A percentile compares a stretch with the other conserved stretches of the same genome.
Conservation (phyloP, 2,797 vertebrate genomes). For the Gymnoscopelus braueri region DNA sequence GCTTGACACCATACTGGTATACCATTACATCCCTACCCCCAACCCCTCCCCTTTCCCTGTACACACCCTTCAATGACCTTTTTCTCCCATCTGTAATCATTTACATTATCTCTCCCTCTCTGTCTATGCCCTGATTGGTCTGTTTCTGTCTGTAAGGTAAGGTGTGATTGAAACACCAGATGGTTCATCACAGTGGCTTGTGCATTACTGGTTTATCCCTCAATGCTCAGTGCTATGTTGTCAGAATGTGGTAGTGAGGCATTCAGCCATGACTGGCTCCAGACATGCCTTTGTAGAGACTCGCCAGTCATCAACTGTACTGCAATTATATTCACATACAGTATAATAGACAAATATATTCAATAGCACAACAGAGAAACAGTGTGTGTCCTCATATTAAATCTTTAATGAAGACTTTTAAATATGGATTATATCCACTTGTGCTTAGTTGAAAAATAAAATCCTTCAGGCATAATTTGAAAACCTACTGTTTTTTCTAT, state of each 20-base stretch:
- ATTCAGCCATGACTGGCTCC: constrained; percentile 20
- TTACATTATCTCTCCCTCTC: background rate
- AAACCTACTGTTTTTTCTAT: too few species aligned
- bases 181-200: constrained; percentile 11
- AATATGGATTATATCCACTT: too few species aligned
- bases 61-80: constrained; percentile 3
- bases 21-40: background rate
- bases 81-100: background rate
- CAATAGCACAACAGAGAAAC: too few species aligned
- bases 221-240: background rate
- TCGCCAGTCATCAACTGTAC: constrained; percentile 9
- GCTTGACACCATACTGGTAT: too few species aligned
- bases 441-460: too few species aligned
- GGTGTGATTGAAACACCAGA: constrained; percentile 6
- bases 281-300: constrained; percentile 13
- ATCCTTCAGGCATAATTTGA: too few species aligned
- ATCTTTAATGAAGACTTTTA: too few species aligned
- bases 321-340: background rate
- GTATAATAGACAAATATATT: background rate
- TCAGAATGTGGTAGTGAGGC: constrained; percentile 2
- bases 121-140: background rate
- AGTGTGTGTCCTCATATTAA: too few species aligned
- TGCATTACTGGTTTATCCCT: constrained; percentile 27
- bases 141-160: background rate
- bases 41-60: background rate